Evolutionary conservation across 2,113 vertebrate genomes (phyloP), one percentile per base, ranked within the genome.

Genomic region (Otis tarda): DNA sequence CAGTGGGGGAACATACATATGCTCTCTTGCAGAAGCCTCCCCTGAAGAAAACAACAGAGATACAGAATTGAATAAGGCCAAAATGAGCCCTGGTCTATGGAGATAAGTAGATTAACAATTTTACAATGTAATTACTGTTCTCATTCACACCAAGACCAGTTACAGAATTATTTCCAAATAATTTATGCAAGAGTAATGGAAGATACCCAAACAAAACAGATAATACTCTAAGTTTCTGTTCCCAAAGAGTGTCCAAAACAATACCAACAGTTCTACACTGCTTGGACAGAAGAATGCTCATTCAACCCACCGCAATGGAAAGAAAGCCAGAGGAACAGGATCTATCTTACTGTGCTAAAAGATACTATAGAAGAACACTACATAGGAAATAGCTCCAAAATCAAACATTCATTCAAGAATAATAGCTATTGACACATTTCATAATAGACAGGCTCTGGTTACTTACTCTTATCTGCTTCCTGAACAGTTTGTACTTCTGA

Each of bases 241-340:
- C 69, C 41, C 55, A 50, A 60, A 60, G 63, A 43, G 16, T 9
- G 8, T n/a, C 14, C 7, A 28, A 68, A 80, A 25, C 10, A 84
- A 17, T 15, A 14, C 24, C 15, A 64, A 23, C 50, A 64, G 24
- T 73, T 83, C 63, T 49, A 1, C 4, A 1, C 35, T 41, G n/a
- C n/a, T 83, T 37, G 47, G 47, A 22, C 47, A n/a, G 39, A 63
- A 31, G 14, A 61, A 74, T 0, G 0, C 17, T 77, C 5, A 12
- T 45, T 83, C 2, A 31, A 35, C 39, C 18, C 43, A 52, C 21
- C 11, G 31, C 21, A 35, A 30, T 9, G 14, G 63, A 10, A 39
- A 45, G 79, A 83, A 33, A 53, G 33, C 4, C 23, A 67, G 49
- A 47, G 1, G 3, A 76, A 67, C 22, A n/a, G 14, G 6, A 68